Percentiles rank a stretch among this genome's conserved stretches.
These are phyloP conservation scores for Ephydatia muelleri DNA, from an alignment of 37 sponge, comb jelly and placozoan species.

Conservation along the genomic window DNA sequence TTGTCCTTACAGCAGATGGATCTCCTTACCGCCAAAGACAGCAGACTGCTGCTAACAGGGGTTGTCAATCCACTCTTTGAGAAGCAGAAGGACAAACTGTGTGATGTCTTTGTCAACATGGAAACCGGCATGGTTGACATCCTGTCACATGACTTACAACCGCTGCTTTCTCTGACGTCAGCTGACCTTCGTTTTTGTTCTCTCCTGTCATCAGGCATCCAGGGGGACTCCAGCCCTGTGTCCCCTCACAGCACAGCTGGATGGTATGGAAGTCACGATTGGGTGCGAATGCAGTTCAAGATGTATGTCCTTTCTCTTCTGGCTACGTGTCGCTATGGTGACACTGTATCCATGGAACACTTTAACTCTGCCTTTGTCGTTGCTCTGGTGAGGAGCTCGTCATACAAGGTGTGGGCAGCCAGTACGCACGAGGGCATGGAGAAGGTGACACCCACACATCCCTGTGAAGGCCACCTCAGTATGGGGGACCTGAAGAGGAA, in stretches of 20 bases:
- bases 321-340: slow-evolving; percentile 10
- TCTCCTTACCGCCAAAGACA: neutral
- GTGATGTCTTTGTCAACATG: slow-evolving; percentile 58
- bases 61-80: slow-evolving; percentile 74
- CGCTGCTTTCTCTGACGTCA: slow-evolving; percentile 40
- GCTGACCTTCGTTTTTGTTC: slow-evolving; percentile 77
- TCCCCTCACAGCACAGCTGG: neutral
- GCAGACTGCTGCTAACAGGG: slow-evolving; percentile 27
- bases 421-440: neutral
- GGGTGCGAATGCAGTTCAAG: slow-evolving; percentile 68
- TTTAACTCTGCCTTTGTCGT: slow-evolving; percentile 54
- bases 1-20: slow-evolving; percentile 70
- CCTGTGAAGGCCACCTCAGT: slow-evolving; percentile 38
- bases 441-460: slow-evolving; percentile 26
- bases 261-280: slow-evolving; percentile 81
- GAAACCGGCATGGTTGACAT: slow-evolving; percentile 31
- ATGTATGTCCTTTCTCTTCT: slow-evolving; percentile 56
- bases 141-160: slow-evolving; percentile 11
- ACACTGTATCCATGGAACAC: slow-evolving; percentile 24
- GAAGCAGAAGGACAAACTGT: slow-evolving; percentile 40
- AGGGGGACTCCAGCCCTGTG: neutral
- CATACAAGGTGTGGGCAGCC: slow-evolving; percentile 29
- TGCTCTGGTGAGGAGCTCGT: slow-evolving; percentile 15
- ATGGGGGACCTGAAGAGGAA: slow-evolving; percentile 47
- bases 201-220: slow-evolving; percentile 1